Conservation (phyloP, 2,113 vertebrate species). For the Sinocyclocheilus rhinocerous region DNA sequence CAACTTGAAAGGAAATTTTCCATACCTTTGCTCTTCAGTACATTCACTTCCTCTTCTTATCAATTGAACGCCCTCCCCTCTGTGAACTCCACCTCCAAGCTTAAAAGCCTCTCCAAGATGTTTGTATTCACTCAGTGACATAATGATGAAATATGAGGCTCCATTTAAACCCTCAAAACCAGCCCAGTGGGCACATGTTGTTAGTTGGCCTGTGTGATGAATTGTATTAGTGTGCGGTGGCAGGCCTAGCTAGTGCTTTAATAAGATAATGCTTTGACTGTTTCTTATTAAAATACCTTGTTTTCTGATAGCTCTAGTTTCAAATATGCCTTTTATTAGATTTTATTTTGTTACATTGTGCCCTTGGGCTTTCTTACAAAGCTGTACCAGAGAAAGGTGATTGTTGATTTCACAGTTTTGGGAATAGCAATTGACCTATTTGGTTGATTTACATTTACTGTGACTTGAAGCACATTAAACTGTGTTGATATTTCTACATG, state of each 20-base stretch:
- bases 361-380: constrained; percentile 34
- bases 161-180: constrained; percentile 10
- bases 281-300: constrained; percentile 34
- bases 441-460: constrained; percentile 37
- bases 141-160: constrained; percentile 36
- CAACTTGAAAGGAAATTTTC: constrained; percentile 61
- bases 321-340: constrained; percentile 34
- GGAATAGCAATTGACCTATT: constrained; percentile 32
- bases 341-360: constrained; percentile 3
- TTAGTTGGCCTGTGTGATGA: constrained; percentile 18
- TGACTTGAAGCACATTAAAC: constrained; percentile 10
- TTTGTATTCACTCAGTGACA: constrained; percentile 22
- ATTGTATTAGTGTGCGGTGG: constrained; percentile 4
- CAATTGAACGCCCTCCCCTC: constrained; percentile 38
- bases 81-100: not conserved
- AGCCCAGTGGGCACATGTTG: not conserved
- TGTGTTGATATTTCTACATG: constrained; percentile 11
- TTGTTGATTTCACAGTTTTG: constrained; percentile 41
- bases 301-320: constrained; percentile 25
- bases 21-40: constrained; percentile 52
- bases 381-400: constrained; percentile 20
- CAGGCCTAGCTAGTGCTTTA: constrained; percentile 14
- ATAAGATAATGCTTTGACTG: constrained; percentile 31
- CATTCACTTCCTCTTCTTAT: constrained; percentile 56
- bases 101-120: constrained; percentile 18